Conservation (phyloP, 2,888 invertebrate genomes). For the Chouioia cunea region DNA sequence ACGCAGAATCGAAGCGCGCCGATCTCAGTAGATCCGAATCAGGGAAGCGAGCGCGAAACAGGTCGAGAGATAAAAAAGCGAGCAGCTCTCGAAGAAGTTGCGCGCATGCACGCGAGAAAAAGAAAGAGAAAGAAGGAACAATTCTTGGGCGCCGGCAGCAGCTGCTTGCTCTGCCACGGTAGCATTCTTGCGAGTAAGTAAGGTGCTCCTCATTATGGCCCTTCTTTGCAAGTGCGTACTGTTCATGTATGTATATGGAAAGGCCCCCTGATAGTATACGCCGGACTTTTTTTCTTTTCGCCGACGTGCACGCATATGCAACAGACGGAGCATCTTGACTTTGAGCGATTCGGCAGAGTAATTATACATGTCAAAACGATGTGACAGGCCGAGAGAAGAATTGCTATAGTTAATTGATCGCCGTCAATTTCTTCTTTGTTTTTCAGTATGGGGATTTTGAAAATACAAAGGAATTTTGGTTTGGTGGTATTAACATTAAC, state of each 20-base stretch:
- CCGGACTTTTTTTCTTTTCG: conserved; percentile 10
- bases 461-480: too few relatives aligned
- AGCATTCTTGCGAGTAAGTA: conserved; percentile 59
- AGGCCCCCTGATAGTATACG: conserved; percentile 50
- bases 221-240: conserved; percentile 17
- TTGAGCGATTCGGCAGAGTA: not conserved
- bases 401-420: too few relatives aligned
- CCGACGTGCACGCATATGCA: not conserved
- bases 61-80: conserved; percentile 24
- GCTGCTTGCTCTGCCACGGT: conserved; percentile 50
- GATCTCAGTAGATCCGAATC: conserved; percentile 45
- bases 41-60: conserved; percentile 40
- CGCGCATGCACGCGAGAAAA: conserved; percentile 11
- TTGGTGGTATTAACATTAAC: too few relatives aligned
- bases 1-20: conserved; percentile 5
- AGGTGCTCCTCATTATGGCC: conserved; percentile 56
- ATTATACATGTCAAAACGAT: not conserved
- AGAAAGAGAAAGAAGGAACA: conserved; percentile 40
- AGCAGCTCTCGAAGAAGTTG: not conserved
- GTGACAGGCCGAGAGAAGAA: too few relatives aligned
- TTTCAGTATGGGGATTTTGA: too few relatives aligned
- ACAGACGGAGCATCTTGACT: too few relatives aligned
- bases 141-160: conserved; percentile 49
- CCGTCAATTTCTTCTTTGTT: too few relatives aligned
- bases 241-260: conserved; percentile 52